These are phyloP conservation scores for Aelia acuminata DNA, from an alignment of 2,888 invertebrate genomes.

Conservation along the genomic window DNA sequence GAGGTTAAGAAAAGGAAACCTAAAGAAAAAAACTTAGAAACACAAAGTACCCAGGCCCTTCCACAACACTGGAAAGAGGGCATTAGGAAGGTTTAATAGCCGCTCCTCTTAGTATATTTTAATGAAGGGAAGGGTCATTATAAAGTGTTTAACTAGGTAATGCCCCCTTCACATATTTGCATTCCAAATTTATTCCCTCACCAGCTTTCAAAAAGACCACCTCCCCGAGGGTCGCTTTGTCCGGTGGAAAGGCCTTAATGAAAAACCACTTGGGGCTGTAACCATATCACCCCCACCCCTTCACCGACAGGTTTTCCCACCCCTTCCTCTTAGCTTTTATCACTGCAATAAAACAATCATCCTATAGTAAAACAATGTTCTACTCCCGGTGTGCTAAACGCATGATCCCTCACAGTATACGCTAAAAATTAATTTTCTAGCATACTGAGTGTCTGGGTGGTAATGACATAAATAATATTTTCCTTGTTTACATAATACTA, in stretches of 20 bases:
- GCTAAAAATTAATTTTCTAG: no score
- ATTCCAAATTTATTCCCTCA: conserved; percentile 46
- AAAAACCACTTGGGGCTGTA: conserved; percentile 31
- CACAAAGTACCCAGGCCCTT: background rate
- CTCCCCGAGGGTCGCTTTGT: conserved; percentile 42
- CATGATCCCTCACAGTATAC: no score
- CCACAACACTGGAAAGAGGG: conserved; percentile 10
- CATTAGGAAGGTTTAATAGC: conserved; percentile 43
- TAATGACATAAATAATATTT: no score
- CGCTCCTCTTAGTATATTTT: conserved; percentile 21
- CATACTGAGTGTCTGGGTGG: no score
- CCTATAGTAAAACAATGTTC: background rate
- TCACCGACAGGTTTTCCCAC: background rate
- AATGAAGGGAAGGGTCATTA: conserved; percentile 41
- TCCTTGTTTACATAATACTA: no score
- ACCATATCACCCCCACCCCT: conserved; percentile 18
- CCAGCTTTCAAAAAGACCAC: conserved; percentile 38
- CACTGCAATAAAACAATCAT: conserved; percentile 11
- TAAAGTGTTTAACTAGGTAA: conserved; percentile 50
- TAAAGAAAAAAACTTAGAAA: no score
- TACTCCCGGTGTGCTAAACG: background rate
- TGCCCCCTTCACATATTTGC: conserved; percentile 50
- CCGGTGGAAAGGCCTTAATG: conserved; percentile 42
- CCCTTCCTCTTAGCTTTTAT: background rate
- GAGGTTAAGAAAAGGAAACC: no score